Base-by-base conservation (phyloP, 2,888 invertebrate genomes). In the Glyphotaelius pellucidus region DNA sequence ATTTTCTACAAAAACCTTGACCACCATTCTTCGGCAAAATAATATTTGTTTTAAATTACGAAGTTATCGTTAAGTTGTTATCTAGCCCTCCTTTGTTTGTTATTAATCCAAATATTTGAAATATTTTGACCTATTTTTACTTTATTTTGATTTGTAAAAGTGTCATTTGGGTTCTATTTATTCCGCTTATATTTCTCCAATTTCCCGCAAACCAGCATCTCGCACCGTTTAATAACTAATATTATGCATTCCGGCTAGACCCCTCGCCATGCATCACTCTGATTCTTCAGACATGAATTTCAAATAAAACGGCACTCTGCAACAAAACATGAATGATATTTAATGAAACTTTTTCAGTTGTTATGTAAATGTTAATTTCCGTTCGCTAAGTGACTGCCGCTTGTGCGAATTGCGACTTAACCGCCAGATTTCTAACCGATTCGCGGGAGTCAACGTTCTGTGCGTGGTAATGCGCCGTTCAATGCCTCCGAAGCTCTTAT, bases 381-480 rank as follows among this genome's bases (percentile, higher is more conserved):
- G 67, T 67, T 67, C 25, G 38, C n/a, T 15, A 86, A 86, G 85
- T 86, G 85, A 30, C 42, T 86, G 35, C 38, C n/a, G 42, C 42
- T 30, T n/a, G 85, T n/a, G n/a, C 85, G 42, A 47, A 42, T 35
- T 67, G 87, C 52, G 67, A 67, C 67, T 87, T 52, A 7, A 52
- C 67, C 67, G 87, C 30, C 86, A 67, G 80, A 87, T 87, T 87
- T 42, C 87, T 79, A 47, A 91, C 79, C 86, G 87, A 91, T 91
- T 80, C 32, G 47, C 91, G 79, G 80, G 79, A 87, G 86, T 87
- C 86, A 91, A 91, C 79, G 91, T n/a, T 91, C 91, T 80, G 87
- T 87, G 67, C 84, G 86, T 79, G 84, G 80, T 80, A 91, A 86
- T 87, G 87, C 87, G 85, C 84, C 91, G 91, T 91, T 91, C 91